Conservation (phyloP, 2,113 vertebrate genomes). For the Perca flavescens region DNA sequence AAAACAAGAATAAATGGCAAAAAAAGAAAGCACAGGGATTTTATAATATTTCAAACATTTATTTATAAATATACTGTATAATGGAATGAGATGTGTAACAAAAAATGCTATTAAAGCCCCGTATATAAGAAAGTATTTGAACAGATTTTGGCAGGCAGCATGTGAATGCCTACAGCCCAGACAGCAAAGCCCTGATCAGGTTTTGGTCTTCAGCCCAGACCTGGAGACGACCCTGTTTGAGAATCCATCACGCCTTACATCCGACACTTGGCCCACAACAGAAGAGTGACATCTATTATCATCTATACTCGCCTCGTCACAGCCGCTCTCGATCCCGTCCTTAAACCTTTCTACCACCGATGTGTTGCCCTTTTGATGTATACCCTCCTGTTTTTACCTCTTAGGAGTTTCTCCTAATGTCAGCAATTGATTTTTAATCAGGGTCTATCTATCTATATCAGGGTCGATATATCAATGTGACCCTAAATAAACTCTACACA, state of each 20-base stretch:
- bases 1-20: background rate
- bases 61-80: too few species aligned
- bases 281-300: background rate
- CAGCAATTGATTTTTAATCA: too few species aligned
- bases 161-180: background rate
- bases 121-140: background rate
- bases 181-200: background rate
- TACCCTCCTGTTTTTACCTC: too few species aligned
- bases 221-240: background rate
- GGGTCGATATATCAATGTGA: background rate
- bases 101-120: background rate
- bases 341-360: too few species aligned
- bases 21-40: too few species aligned
- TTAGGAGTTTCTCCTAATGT: too few species aligned
- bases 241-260: background rate
- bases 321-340: too few species aligned
- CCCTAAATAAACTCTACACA: background rate
- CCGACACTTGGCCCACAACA: background rate
- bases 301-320: too few species aligned
- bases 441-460: too few species aligned
- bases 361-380: too few species aligned
- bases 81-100: background rate
- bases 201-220: constrained; percentile 18
- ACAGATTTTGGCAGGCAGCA: background rate
- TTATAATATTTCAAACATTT: too few species aligned